Percentiles rank a stretch among this genome's conserved stretches.
These are phyloP conservation scores for Allolobophora icterica DNA, from an alignment of 2,888 invertebrate genomes.

Conservation along the genomic window DNA sequence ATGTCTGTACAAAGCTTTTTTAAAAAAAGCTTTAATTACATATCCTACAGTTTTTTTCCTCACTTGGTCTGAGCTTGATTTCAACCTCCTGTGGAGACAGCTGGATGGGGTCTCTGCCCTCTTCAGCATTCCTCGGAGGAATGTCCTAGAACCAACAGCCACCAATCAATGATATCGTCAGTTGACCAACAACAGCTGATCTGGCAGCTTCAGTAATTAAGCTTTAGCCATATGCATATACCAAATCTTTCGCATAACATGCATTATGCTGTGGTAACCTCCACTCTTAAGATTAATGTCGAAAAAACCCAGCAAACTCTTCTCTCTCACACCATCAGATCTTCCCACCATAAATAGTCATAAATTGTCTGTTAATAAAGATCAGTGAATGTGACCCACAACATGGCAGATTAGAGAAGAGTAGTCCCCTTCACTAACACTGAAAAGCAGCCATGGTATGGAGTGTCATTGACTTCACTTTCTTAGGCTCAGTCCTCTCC, in stretches of 20 bases:
- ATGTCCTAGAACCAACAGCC: slow-evolving; percentile 41
- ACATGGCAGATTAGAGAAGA: too few relatives aligned
- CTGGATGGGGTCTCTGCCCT: slow-evolving; percentile 56
- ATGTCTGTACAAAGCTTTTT: neutral
- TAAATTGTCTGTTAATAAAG: neutral
- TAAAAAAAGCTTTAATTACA: neutral
- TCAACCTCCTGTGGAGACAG: slow-evolving; percentile 63
- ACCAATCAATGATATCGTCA: neutral
- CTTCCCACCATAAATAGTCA: too few relatives aligned
- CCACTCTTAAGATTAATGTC: too few relatives aligned
- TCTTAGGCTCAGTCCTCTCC: too few relatives aligned
- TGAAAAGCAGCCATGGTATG: too few relatives aligned
- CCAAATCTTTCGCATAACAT: neutral
- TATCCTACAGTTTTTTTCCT: neutral
- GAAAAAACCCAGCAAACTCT: too few relatives aligned
- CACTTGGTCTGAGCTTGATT: slow-evolving; percentile 64
- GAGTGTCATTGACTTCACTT: too few relatives aligned
- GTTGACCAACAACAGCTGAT: too few relatives aligned
- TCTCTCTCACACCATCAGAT: too few relatives aligned
- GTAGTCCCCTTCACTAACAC: too few relatives aligned
- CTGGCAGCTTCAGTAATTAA: too few relatives aligned
- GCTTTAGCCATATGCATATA: too few relatives aligned
- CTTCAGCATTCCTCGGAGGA: slow-evolving; percentile 51
- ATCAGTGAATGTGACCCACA: neutral
- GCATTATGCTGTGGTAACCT: neutral